Percentiles rank a stretch among this genome's conserved stretches.
Conservation (phyloP, 2,113 vertebrate species). For the Sebastes schlegelii region DNA sequence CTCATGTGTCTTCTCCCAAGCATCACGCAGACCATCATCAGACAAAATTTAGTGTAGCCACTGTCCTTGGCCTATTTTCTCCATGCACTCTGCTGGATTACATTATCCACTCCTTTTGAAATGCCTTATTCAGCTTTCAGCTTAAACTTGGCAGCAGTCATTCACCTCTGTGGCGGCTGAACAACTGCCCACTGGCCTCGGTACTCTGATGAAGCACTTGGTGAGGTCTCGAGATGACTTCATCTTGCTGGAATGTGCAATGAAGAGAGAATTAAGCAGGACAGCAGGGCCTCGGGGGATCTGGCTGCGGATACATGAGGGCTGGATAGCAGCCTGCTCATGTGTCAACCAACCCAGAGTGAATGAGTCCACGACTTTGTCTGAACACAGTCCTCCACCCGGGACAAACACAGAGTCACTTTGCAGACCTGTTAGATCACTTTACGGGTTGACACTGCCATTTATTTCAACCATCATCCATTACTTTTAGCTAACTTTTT, state of each 20-base stretch:
- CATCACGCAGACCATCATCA: constrained; percentile 12
- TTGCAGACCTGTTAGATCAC: neutral
- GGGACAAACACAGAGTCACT: constrained; percentile 20
- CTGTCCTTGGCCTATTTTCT: constrained; percentile 52
- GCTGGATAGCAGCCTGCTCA: constrained; percentile 35
- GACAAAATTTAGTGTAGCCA: constrained; percentile 10
- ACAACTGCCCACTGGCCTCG: constrained; percentile 62
- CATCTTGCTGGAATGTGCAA: constrained; percentile 81
- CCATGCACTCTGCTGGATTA: constrained; percentile 58
- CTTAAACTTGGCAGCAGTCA: constrained; percentile 68
- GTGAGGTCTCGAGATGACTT: constrained; percentile 78
- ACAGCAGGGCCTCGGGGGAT: constrained; percentile 58
- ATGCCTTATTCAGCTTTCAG: constrained; percentile 71
- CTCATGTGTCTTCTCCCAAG: neutral
- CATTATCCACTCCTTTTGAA: constrained; percentile 59
- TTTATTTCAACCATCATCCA: neutral
- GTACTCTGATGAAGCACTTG: constrained; percentile 45
- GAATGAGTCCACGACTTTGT: constrained; percentile 48
- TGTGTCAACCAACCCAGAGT: constrained; percentile 42
- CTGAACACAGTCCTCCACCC: constrained; percentile 32
- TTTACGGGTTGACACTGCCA: neutral
- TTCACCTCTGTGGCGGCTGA: constrained; percentile 64
- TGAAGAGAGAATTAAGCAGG: constrained; percentile 69
- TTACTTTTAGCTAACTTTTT: neutral
- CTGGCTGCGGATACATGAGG: constrained; percentile 22